Conservation (phyloP, 2,888 invertebrate genomes). For the Rugalucina vietnamica region DNA sequence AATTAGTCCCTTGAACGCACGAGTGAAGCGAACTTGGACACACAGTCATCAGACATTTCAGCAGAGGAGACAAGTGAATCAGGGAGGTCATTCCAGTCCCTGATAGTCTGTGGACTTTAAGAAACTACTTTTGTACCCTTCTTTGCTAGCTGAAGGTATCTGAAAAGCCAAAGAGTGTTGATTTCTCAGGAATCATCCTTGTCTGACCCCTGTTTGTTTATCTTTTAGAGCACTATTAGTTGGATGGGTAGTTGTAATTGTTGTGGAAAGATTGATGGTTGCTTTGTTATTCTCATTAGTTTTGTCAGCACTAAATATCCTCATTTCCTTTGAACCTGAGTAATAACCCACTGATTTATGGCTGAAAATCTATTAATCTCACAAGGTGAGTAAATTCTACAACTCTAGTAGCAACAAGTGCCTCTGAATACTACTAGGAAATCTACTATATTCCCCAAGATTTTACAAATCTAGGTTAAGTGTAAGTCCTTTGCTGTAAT, state of each 20-base stretch:
- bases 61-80: too few relatives aligned
- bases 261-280: conserved; percentile 2
- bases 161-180: too few relatives aligned
- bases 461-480: too few relatives aligned
- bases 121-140: too few relatives aligned
- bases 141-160: too few relatives aligned
- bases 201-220: neutral
- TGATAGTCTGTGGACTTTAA: too few relatives aligned
- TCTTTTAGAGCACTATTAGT: neutral
- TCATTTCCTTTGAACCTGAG: neutral
- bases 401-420: neutral
- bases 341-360: neutral
- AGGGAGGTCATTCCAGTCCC: too few relatives aligned
- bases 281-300: conserved; percentile 3
- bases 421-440: neutral
- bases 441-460: too few relatives aligned
- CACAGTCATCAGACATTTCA: too few relatives aligned
- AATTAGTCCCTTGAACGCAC: too few relatives aligned
- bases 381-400: neutral
- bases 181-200: neutral
- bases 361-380: neutral
- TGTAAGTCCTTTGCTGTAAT: too few relatives aligned
- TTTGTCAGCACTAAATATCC: conserved; percentile 6
- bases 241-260: conserved; percentile 4
- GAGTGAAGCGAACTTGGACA: too few relatives aligned